Conservation (phyloP, 2,797 vertebrate species). For the Semaprochilodus insignis region DNA sequence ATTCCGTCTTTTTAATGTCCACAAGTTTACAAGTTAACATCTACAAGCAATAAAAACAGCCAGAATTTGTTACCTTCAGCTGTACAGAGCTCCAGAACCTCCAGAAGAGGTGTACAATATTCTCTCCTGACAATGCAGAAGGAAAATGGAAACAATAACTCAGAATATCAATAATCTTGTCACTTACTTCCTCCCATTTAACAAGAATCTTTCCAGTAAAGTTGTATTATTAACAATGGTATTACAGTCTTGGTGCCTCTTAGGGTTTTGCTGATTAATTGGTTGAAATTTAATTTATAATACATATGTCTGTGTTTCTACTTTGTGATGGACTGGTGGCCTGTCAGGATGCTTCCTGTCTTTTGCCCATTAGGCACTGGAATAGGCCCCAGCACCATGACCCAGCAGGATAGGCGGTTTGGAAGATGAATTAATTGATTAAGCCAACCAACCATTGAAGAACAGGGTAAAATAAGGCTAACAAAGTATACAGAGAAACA, state of each 20-base stretch:
- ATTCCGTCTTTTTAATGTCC: conserved; percentile 6
- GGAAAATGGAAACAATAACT: background rate
- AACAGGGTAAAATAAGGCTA: too few species aligned
- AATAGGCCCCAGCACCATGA: too few species aligned
- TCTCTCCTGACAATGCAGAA: background rate
- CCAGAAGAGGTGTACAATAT: background rate
- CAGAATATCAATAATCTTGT: background rate
- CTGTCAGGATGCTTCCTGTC: too few species aligned
- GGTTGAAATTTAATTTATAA: background rate
- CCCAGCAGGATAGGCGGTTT: too few species aligned
- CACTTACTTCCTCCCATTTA: background rate
- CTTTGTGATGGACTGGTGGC: too few species aligned
- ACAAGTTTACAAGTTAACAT: background rate
- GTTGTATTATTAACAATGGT: conserved; percentile 4
- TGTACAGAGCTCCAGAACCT: background rate
- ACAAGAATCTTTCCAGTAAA: background rate
- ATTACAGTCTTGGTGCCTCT: background rate
- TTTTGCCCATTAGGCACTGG: too few species aligned
- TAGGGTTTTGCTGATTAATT: background rate
- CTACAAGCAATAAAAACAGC: background rate
- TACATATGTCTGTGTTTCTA: too few species aligned
- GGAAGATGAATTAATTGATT: too few species aligned
- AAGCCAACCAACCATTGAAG: too few species aligned
- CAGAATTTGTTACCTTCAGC: background rate
- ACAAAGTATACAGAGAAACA: too few species aligned